Percentiles rank a stretch among this genome's conserved stretches.
Conservation (phyloP, 2,797 vertebrate genomes). For the Vultur gryphus region DNA sequence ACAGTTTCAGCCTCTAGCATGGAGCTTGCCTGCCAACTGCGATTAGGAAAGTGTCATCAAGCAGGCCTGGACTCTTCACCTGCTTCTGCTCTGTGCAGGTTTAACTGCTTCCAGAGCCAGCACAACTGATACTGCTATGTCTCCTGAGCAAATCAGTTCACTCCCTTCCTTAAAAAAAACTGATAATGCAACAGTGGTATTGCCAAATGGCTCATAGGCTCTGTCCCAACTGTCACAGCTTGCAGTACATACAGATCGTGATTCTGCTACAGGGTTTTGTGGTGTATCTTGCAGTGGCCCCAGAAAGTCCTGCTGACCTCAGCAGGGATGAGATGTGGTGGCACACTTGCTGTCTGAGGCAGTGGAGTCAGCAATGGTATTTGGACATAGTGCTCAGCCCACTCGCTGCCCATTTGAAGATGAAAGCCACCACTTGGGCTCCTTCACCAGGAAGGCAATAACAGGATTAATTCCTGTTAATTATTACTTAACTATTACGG, state of each 20-base stretch:
- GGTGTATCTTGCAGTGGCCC: not conserved
- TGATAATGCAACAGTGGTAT: not conserved
- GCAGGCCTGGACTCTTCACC: not conserved
- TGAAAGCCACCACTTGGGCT: not conserved
- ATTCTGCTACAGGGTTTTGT: not conserved
- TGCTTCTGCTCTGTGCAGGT: not conserved
- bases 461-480: not conserved
- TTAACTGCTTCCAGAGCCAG: constrained; percentile 21
- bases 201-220: not conserved
- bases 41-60: not conserved
- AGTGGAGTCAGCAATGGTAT: fast-evolving
- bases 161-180: not conserved
- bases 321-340: not conserved
- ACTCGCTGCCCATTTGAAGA: not conserved
- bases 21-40: not conserved
- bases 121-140: not conserved
- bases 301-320: not conserved
- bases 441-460: not conserved
- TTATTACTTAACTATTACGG: not conserved
- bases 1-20: not conserved
- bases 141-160: not conserved
- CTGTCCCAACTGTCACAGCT: not conserved
- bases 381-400: not conserved
- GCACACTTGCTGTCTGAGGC: not conserved
- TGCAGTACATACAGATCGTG: not conserved